Percentiles rank a stretch among this genome's conserved stretches.
These are phyloP conservation scores for Ursus arctos DNA, from an alignment of 2,113 vertebrate genomes.

Conservation along the genomic window DNA sequence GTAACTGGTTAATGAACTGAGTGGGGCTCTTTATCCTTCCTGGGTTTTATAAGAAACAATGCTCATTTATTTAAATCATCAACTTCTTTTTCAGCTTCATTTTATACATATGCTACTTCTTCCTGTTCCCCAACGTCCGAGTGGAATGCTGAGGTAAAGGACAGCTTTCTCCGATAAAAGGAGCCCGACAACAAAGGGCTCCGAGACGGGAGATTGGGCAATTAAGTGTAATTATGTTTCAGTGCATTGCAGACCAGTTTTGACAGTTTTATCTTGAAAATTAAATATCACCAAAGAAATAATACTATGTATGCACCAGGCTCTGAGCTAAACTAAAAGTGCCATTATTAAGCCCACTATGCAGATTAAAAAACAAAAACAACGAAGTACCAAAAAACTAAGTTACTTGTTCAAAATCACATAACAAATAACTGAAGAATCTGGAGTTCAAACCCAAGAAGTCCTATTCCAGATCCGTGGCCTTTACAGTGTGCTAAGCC, in stretches of 20 bases:
- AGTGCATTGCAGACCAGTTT: not conserved
- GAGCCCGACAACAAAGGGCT: not conserved
- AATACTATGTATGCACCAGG: not conserved
- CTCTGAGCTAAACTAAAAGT: not conserved
- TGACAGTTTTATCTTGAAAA: not conserved
- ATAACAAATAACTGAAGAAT: not conserved
- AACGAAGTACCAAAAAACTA: not conserved
- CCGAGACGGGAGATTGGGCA: not conserved
- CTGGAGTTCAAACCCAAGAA: not conserved
- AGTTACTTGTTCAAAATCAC: not conserved
- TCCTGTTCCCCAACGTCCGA: constrained; percentile 2
- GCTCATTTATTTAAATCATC: constrained; percentile 76
- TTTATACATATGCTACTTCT: constrained; percentile 3
- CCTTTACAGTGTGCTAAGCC: not conserved
- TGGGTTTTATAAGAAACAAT: constrained; percentile 70
- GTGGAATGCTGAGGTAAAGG: not conserved
- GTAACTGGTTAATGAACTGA: constrained; percentile 81
- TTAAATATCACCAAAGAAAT: constrained; percentile 23
- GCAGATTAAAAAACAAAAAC: not conserved
- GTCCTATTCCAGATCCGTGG: not conserved
- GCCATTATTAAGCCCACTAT: not conserved
- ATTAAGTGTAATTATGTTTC: not conserved
- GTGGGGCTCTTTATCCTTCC: constrained; percentile 70
- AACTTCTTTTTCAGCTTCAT: constrained; percentile 50
- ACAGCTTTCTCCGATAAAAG: not conserved